Evolutionary conservation across 2,113 vertebrate genomes (phyloP).

Genomic region (Myotis lucifugus): DNA sequence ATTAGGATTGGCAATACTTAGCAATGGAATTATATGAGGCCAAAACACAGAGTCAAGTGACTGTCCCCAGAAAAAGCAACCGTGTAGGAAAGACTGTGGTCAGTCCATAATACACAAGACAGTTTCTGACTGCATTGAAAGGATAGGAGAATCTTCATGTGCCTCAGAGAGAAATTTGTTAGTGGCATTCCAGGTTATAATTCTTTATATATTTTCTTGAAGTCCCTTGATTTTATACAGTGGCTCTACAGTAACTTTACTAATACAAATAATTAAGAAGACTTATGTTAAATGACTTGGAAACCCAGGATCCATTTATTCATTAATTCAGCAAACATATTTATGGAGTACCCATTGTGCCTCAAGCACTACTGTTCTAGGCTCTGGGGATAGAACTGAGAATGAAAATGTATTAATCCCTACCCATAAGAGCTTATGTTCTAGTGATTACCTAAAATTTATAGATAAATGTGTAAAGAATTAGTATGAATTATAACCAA

Average conservation of each 20-base stretch:
- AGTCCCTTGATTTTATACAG: not conserved
- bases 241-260: not conserved
- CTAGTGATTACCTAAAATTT: not conserved
- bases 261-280: slow-evolving; percentile 24
- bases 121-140: not conserved
- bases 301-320: not conserved
- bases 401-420: not conserved
- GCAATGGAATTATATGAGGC: not conserved
- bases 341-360: not conserved
- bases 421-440: not conserved
- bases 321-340: not conserved
- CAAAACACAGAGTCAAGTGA: not conserved
- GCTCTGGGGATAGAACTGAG: not conserved
- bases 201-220: not conserved
- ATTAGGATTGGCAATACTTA: not conserved
- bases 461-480: slow-evolving; percentile 45
- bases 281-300: slow-evolving; percentile 5
- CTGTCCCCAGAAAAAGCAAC: not conserved
- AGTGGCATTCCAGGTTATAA: not conserved
- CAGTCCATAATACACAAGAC: not conserved
- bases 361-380: not conserved
- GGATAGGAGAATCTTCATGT: not conserved
- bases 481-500: slow-evolving; percentile 3
- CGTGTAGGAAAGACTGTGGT: not conserved
- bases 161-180: not conserved